Evolutionary conservation across 1,140 invertebrate species (phyloP).

Genomic region (Atta colombica): DNA sequence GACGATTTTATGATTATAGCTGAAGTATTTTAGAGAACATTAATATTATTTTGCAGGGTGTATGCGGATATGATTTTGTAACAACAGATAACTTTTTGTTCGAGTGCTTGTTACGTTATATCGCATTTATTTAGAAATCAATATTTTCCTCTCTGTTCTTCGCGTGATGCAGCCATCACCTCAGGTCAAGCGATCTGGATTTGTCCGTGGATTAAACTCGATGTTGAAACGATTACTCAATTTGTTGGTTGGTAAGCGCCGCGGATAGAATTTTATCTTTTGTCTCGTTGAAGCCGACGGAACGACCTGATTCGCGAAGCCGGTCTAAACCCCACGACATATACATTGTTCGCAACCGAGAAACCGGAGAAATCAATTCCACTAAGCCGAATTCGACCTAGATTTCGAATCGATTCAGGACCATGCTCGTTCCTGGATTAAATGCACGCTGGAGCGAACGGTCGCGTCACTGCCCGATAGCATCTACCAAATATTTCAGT

Average conservation of each 20-base stretch:
- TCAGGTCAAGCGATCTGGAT: slow-evolving; percentile 19
- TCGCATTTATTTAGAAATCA: neutral
- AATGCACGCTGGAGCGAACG: slow-evolving; percentile 64
- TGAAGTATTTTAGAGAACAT: neutral
- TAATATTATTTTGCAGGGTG: neutral
- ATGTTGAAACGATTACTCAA: slow-evolving; percentile 61
- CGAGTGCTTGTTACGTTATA: neutral
- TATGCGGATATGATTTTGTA: too few species aligned
- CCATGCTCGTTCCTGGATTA: slow-evolving; percentile 67
- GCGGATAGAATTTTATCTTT: slow-evolving; percentile 65
- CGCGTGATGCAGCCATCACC: neutral
- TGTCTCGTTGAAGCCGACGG: slow-evolving; percentile 48
- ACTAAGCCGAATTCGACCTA: slow-evolving; percentile 77
- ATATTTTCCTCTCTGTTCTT: slow-evolving; percentile 2
- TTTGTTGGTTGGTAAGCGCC: slow-evolving; percentile 60
- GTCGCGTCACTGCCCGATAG: slow-evolving; percentile 68
- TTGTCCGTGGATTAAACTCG: slow-evolving; percentile 48
- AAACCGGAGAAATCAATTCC: slow-evolving; percentile 77
- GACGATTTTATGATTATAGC: neutral
- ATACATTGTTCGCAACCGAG: slow-evolving; percentile 73
- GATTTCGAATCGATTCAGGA: slow-evolving; percentile 75
- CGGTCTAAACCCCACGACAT: slow-evolving; percentile 62
- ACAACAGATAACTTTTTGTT: neutral
- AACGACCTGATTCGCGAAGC: slow-evolving; percentile 63
- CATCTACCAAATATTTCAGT: slow-evolving; percentile 73